Base-by-base conservation (phyloP, 2,888 invertebrate species). In the Sinopyrophorus schimmeli region DNA sequence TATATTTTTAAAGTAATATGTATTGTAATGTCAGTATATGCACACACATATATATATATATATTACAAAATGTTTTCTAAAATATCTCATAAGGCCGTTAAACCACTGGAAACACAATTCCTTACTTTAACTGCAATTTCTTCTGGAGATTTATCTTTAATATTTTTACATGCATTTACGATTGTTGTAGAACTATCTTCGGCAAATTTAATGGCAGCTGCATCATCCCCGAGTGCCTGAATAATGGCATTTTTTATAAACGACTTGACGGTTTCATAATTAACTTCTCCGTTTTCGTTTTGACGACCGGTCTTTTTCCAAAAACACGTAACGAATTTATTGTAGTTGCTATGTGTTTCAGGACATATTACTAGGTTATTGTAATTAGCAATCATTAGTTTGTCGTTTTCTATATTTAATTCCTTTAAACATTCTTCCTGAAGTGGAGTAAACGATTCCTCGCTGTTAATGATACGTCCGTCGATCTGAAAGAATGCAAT, bases 241-340 rank as follows among this genome's bases (percentile, higher is more conserved):
- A 17, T 9, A 3, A 43, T 26, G 5, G 34, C 43, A 10, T 26
- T 26, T n/a, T 16, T 15, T 4, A 44, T 17, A 11, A 37, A 44
- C 3, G 21, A 7, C 10, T 28, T 35, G 3, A 37, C 5, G 6
- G 24, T 37, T n/a, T 44, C 37, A n/a, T 30, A 44, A 12, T 44
- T 44, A 6, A 44, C 23, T 10, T 28, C 21, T n/a, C 44, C 44
- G 17, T 44, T 30, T 35, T 27, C 12, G 11, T 28, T 9, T 37
- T 44, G 44, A 6, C 37, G 30, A 5, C 37, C 37, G 0, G 35
- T 37, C 17, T 37, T 44, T 24, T 44, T 44, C 44, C 44, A 44
- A 9, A 28, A 44, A 7, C 44, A 44, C 3, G 30, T 30, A n/a
- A 44, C 37, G 9, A 44, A 44, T 7, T 35, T 37, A 21, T 44